A percentile compares a stretch with the other conserved stretches of the same genome.
Conservation (phyloP, 1,140 invertebrate species). For the Hormaphis cornu region DNA sequence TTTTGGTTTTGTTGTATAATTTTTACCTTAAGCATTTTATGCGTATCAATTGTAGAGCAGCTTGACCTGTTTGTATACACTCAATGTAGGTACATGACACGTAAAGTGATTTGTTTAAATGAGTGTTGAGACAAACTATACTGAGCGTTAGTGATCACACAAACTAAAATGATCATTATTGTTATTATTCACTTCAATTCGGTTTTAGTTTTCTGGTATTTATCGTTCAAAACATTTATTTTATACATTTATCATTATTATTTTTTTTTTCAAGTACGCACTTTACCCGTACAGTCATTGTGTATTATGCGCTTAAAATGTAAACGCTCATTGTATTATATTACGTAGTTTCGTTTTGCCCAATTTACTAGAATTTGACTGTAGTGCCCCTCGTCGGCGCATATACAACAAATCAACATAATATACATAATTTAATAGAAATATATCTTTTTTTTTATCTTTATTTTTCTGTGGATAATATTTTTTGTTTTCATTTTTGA, state of each 20-base stretch:
- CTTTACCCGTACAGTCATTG: neutral
- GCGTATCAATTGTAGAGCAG: neutral
- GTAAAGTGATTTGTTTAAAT: neutral
- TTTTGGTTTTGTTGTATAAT: neutral
- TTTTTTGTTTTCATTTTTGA: neutral
- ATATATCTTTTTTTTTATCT: neutral
- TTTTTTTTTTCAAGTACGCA: conserved; percentile 2
- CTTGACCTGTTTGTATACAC: neutral
- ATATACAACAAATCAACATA: conserved; percentile 20
- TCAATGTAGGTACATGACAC: no score
- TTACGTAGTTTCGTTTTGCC: neutral
- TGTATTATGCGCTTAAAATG: no score
- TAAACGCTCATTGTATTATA: neutral
- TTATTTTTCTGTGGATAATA: neutral
- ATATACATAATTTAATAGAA: no score
- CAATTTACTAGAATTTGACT: neutral
- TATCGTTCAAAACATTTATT: neutral
- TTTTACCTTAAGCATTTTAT: neutral
- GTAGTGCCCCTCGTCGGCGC: conserved; percentile 12
- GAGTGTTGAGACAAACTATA: neutral
- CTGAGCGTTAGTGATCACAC: neutral
- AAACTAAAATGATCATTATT: neutral
- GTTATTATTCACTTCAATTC: neutral
- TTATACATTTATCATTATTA: neutral
- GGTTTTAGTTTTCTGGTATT: neutral